Evolutionary conservation across 2,113 vertebrate species (phyloP), one percentile per base, ranked within the genome.

Genomic region (Callopanchax toddi): DNA sequence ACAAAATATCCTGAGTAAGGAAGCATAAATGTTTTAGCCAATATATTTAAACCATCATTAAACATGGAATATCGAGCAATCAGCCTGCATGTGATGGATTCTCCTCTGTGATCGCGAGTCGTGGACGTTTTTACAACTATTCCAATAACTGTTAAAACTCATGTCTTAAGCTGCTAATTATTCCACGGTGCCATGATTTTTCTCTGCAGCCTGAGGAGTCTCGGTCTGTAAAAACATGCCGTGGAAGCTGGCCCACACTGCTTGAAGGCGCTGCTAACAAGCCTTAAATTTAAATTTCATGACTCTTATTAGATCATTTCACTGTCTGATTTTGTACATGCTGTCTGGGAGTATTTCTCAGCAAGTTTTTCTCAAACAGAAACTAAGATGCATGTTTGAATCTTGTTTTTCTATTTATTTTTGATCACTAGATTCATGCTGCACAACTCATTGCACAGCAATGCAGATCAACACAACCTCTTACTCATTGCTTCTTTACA

Each of bases 371-470:
- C 18, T 26, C 1, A 11, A 37, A 37, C 45, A 13, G 3, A 22
- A n/a, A 44, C 26, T 5, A 42, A 18, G 29, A 23, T 23, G 3
- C 4, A 12, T 22, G 22, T 56, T 51, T 61, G 64, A 32, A 1
- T 32, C 29, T 32, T 32, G 1, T 9, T 8, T 8, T 1, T 8
- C 29, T 32, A 0, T 32, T 4, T 32, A 32, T 32, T 32, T 32
- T 32, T 32, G 3, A 32, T 32, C 29, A 8, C 4, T 32, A 32
- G 26, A 6, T 26, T 3, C 26, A 26, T 26, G 29, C 72, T 59
- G 71, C 49, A 81, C 50, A 80, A 67, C 42, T 62, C 62, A 55
- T 69, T 75, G 64, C 74, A 67, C 52, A 45, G 67, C 64, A 83
- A 67, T 55, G 32, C 40, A n/a, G 39, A 52, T 49, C 44, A 57